Evolutionary conservation across 2,113 vertebrate species (phyloP).

Genomic region (Otocyon megalotis): DNA sequence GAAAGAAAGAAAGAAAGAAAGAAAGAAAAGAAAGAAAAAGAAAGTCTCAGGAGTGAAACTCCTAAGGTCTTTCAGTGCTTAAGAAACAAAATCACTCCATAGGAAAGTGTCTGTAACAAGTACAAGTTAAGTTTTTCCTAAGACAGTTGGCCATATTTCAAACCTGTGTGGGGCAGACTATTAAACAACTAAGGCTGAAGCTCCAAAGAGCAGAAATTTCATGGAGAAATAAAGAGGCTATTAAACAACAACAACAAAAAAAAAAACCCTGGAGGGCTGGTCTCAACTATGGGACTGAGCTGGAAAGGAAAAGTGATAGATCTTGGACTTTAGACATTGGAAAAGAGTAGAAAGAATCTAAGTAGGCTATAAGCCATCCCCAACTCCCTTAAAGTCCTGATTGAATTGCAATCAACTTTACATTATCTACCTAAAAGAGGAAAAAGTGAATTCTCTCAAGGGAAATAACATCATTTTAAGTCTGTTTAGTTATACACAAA

Average conservation of each 20-base stretch:
- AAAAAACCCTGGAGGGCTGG: neutral
- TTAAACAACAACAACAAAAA: too few relatives aligned
- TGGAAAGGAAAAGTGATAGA: neutral
- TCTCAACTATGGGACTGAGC: neutral
- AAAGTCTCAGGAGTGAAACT: neutral
- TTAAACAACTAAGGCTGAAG: neutral
- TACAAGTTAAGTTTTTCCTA: neutral
- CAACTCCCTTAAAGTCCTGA: neutral
- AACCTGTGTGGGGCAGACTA: neutral
- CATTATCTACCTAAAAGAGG: neutral
- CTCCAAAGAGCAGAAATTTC: neutral
- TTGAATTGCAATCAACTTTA: neutral
- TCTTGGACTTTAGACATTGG: neutral
- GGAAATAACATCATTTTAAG: neutral
- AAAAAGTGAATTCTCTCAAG: neutral
- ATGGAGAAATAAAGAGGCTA: neutral
- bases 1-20: too few relatives aligned
- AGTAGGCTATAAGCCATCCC: neutral
- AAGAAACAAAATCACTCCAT: neutral
- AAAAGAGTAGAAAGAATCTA: neutral
- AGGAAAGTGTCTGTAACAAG: neutral
- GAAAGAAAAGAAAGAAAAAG: neutral
- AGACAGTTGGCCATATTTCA: neutral
- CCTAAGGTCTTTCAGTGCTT: neutral
- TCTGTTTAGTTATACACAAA: neutral